Evolutionary conservation across 2,888 invertebrate genomes (phyloP).

Genomic region (Dynastes grantii): DNA sequence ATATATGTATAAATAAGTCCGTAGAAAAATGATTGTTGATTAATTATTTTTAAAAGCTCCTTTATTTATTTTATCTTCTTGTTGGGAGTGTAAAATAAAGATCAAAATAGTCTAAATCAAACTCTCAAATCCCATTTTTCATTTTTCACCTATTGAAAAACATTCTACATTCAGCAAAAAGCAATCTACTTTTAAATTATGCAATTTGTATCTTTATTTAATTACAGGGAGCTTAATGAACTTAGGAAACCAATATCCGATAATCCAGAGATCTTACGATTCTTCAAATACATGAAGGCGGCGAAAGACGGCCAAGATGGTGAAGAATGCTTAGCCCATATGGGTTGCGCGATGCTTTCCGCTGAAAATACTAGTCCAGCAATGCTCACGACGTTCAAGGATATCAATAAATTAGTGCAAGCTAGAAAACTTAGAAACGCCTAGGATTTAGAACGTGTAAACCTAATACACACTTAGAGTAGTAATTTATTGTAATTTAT

Average conservation of each 20-base stretch:
- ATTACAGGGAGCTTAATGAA: slow-evolving; percentile 85
- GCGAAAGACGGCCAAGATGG: slow-evolving; percentile 91
- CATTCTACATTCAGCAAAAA: too few species aligned
- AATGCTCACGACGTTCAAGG: slow-evolving; percentile 89
- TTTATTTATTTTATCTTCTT: too few species aligned
- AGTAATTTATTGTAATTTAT: slow-evolving; percentile 57
- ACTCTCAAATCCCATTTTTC: too few species aligned
- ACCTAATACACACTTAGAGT: slow-evolving; percentile 28
- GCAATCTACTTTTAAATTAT: neutral
- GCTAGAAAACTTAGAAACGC: slow-evolving; percentile 75
- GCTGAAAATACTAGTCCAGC: slow-evolving; percentile 82
- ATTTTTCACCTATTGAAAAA: too few species aligned
- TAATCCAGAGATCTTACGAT: slow-evolving; percentile 89
- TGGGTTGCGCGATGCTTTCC: slow-evolving; percentile 77
- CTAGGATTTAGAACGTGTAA: slow-evolving; percentile 15
- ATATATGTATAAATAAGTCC: neutral
- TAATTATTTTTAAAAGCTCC: neutral
- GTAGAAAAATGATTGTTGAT: neutral
- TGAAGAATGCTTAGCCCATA: slow-evolving; percentile 80
- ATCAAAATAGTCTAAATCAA: too few species aligned
- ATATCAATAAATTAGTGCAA: slow-evolving; percentile 89
- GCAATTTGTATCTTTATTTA: neutral
- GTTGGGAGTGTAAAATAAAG: too few species aligned
- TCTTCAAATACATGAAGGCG: slow-evolving; percentile 93
- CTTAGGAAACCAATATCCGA: slow-evolving; percentile 88